Evolutionary conservation across 2,888 invertebrate species (phyloP), one percentile per base, ranked within the genome.

Genomic region (Drosophila flavopinicola): DNA sequence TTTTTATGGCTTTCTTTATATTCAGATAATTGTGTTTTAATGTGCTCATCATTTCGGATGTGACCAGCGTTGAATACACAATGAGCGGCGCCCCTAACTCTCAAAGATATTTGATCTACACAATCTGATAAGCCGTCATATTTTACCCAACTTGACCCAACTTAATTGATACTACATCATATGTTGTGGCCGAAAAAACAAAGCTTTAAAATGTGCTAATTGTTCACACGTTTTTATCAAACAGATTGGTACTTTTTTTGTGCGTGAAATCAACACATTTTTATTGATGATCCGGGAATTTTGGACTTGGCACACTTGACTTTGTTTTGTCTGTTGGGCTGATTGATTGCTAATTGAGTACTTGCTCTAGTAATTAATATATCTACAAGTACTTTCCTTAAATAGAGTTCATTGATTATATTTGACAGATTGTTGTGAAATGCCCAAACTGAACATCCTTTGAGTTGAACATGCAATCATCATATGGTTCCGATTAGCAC

Each of bases 21-120:
- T 54, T 37, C 48, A 57, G 72, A 78, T 85, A 80, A 80, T 67
- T 75, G 85, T 44, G 58, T 69, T 71, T 75, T 75, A 69, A 73
- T 78, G 64, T 35, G 29, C 10, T 44, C 67, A 63, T 58, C 42
- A 54, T 42, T 37, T 66, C 63, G 74, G 61, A 63, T 66, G 66
- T 59, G 35, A 20, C 41, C 39, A 35, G 63, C 10, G 6, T 17
- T 20, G 85, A 49, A 82, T 85, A 4, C 45, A 11, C 11, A 85
- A 78, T 64, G 33, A 47, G n/a, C 6, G 39, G 59, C 39, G 42
- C 47, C 39, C 32, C 32, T n/a, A 30, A 20, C 27, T 35, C 41
- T 35, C 1, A 29, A 17, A 6, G 11, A 47, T 9, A 42, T 35
- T 27, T 10, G n/a, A 38, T 44, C 4, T 37, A 42, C 41, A 32